Evolutionary conservation across 2,888 invertebrate genomes (phyloP), one percentile per base, ranked within the genome.

Genomic region (Mythimna albipuncta): DNA sequence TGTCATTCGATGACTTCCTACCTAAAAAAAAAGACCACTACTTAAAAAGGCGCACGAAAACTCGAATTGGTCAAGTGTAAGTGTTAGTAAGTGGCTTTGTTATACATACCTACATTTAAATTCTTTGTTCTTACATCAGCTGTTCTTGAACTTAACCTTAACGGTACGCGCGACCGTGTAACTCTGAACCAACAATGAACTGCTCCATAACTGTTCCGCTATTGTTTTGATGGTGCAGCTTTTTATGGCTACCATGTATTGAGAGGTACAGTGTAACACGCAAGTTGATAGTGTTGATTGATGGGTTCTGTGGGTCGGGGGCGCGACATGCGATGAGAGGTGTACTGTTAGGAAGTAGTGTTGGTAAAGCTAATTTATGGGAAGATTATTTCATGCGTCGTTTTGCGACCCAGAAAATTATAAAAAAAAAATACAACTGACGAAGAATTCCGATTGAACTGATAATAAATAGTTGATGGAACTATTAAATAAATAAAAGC

Each of bases 201-300:
- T 62, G 64, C 66, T 58, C 35, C 54, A 68, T 85, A 85, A 85
- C 84, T 72, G 84, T 84, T 78, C 58, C 6, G 0, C 55, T 58
- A 44, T 78, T 85, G 84, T 84, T 72, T 80, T 78, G 65, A 70
- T 69, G 58, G 19, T 5, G 19, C n/a, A 54, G 58, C 61, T 74
- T 75, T 83, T 72, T 72, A 76, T 47, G 38, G 10, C 6, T 50
- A 19, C 35, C 47, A 21, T 32, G 21, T 57, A 59, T 10, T 55
- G 47, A 69, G 59, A 61, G 64, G 67, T 55, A 64, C 54, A 67
- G 58, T 10, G 54, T 50, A 64, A 65, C 64, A 65, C 62, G 64
- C 54, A 61, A 35, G 41, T 52, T 35, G 6, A n/a, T 38, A 21
- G 47, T 58, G 19, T 68, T 64, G 41, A 57, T 57, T 54, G 41